Evolutionary conservation across 2,113 vertebrate genomes (phyloP).

Genomic region (Xyrauchen texanus): DNA sequence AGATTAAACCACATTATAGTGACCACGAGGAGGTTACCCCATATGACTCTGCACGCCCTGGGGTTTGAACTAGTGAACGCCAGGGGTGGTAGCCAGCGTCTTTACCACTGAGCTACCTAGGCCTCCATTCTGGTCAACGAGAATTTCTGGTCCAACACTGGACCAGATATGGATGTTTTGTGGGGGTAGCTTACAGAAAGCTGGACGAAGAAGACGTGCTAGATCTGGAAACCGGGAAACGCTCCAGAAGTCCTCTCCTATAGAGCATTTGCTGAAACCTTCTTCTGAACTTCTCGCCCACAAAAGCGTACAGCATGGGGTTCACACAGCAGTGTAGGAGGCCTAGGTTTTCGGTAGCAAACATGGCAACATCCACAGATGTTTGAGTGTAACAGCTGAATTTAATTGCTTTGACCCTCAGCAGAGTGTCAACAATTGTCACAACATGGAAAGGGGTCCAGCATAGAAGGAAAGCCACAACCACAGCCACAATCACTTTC

Average conservation of each 20-base stretch:
- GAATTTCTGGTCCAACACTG: too few species aligned
- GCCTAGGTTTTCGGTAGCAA: conserved; percentile 60
- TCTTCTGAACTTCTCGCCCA: conserved; percentile 75
- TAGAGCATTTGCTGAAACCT: conserved; percentile 62
- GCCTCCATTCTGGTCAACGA: too few species aligned
- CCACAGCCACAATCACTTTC: conserved; percentile 74
- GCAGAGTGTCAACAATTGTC: conserved; percentile 64
- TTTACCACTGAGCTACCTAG: too few species aligned
- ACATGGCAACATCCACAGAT: conserved; percentile 53
- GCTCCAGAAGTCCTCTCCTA: conserved; percentile 42
- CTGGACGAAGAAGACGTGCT: conserved; percentile 54
- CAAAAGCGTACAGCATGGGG: conserved; percentile 76
- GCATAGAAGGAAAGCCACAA: conserved; percentile 72
- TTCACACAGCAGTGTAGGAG: conserved; percentile 77
- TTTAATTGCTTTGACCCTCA: conserved; percentile 53
- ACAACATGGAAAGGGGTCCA: conserved; percentile 73
- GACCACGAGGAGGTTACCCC: too few species aligned
- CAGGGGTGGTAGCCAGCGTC: too few species aligned
- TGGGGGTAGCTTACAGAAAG: conserved; percentile 32
- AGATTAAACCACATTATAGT: too few species aligned
- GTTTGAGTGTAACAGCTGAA: conserved; percentile 48
- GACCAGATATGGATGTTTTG: too few species aligned
- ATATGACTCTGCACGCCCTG: too few species aligned
- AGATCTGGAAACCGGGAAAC: conserved; percentile 27
- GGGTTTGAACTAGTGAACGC: too few species aligned